phyloP scores from a whole-genome alignment of 64 coral and sea anemone genomes.

The Actinia tenebrosa region DNA sequence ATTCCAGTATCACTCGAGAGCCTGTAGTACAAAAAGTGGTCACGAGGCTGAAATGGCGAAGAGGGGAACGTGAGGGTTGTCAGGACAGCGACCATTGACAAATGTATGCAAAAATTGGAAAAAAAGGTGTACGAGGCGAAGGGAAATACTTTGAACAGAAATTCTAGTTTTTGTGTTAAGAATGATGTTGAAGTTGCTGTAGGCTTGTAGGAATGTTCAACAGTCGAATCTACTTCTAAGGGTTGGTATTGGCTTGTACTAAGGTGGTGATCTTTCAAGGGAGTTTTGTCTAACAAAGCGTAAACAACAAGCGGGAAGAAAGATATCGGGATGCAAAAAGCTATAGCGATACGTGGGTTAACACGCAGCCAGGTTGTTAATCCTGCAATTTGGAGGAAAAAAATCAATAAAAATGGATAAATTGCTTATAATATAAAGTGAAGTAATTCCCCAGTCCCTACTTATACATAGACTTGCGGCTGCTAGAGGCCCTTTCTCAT shows the following conservation, averaged over 20 bases:
- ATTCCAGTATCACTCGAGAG: neutral
- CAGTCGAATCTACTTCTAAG: too few relatives aligned
- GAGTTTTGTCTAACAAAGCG: neutral
- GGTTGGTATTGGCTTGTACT: neutral
- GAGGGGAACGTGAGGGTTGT: conserved; percentile 44
- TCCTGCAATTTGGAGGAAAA: neutral
- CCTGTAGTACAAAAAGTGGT: conserved; percentile 72
- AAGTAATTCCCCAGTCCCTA: too few relatives aligned
- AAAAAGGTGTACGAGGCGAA: neutral
- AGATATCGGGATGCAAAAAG: neutral
- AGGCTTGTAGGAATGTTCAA: neutral
- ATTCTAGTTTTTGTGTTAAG: too few relatives aligned
- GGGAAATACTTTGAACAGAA: neutral
- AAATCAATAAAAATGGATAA: neutral
- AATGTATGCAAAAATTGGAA: neutral
- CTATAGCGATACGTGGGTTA: neutral
- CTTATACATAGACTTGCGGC: too few relatives aligned
- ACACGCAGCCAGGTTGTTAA: neutral
- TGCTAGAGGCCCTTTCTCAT: too few relatives aligned
- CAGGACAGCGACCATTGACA: neutral
- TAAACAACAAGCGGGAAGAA: neutral
- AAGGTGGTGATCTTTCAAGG: neutral
- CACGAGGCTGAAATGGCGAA: conserved; percentile 62
- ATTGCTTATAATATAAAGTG: neutral
- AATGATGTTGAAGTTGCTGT: neutral